phyloP scores from a whole-genome alignment of 1,140 invertebrate genomes.

The Heterodera carotae region DNA sequence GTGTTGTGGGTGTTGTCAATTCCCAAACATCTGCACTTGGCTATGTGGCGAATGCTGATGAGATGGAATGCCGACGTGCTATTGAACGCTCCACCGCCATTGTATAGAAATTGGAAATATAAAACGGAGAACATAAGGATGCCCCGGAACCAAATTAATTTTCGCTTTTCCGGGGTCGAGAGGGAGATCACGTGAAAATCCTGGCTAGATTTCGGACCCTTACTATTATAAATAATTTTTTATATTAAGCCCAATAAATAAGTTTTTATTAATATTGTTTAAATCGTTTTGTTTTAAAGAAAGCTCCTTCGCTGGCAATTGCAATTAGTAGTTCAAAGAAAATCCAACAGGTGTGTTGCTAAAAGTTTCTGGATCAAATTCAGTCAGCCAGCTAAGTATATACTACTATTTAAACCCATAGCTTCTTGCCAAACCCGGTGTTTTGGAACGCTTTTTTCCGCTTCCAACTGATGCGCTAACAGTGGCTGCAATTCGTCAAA shows the following conservation, averaged over 20 bases:
- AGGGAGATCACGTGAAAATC: too few species aligned
- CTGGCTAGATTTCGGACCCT: too few species aligned
- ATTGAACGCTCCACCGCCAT: background rate
- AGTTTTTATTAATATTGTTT: background rate
- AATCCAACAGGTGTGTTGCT: conserved; percentile 66
- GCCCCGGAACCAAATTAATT: too few species aligned
- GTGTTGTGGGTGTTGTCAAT: background rate
- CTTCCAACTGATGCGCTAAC: background rate
- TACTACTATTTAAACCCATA: background rate
- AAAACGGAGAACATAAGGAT: too few species aligned
- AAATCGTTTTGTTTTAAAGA: background rate
- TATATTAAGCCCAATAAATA: too few species aligned
- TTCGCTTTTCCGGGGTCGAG: too few species aligned
- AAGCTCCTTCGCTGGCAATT: background rate
- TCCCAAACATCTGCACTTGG: background rate
- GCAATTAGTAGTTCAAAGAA: background rate
- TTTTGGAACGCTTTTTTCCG: conserved; percentile 2
- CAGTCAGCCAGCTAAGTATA: too few species aligned
- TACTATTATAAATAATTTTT: too few species aligned
- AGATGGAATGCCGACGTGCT: background rate
- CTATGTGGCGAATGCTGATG: background rate
- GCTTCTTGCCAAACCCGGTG: background rate
- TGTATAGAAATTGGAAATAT: background rate
- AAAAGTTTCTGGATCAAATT: too few species aligned
- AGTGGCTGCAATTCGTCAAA: background rate